These are phyloP conservation scores for Cynoglossus semilaevis DNA, from an alignment of 2,113 vertebrate species.

Conservation along the genomic window DNA sequence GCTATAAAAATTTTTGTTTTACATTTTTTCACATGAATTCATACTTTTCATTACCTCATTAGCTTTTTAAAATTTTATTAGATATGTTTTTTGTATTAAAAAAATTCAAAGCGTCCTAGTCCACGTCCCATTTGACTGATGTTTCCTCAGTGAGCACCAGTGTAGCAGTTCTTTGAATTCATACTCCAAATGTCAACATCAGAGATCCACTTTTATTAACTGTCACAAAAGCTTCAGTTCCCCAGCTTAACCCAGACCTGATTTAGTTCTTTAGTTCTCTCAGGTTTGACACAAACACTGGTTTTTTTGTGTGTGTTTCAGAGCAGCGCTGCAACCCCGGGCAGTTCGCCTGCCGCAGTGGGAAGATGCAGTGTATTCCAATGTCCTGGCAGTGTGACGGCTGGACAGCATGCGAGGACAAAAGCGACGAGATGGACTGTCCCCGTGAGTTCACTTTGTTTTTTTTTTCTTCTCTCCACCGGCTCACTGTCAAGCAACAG, in stretches of 20 bases:
- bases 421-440: slow-evolving; percentile 94
- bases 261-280: slow-evolving; percentile 3
- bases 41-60: too few relatives aligned
- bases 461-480: background rate
- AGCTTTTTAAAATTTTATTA: too few relatives aligned
- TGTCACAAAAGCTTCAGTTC: too few relatives aligned
- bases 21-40: too few relatives aligned
- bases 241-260: background rate
- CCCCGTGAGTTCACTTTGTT: slow-evolving; percentile 77
- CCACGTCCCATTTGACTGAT: too few relatives aligned
- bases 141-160: too few relatives aligned
- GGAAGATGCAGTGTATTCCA: slow-evolving; percentile 95
- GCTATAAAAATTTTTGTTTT: too few relatives aligned
- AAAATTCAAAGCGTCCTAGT: too few relatives aligned
- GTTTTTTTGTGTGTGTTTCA: slow-evolving; percentile 61
- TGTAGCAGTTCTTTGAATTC: background rate
- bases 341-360: slow-evolving; percentile 94
- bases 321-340: slow-evolving; percentile 89
- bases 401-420: slow-evolving; percentile 91
- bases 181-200: background rate
- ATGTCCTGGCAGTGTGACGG: slow-evolving; percentile 94
- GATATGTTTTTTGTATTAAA: too few relatives aligned
- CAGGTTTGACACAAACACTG: slow-evolving; percentile 5
- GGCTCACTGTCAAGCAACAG: too few relatives aligned
- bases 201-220: slow-evolving; percentile 1